Conservation (phyloP, 2,113 vertebrate genomes). For the Brachyhypopomus gauderio region DNA sequence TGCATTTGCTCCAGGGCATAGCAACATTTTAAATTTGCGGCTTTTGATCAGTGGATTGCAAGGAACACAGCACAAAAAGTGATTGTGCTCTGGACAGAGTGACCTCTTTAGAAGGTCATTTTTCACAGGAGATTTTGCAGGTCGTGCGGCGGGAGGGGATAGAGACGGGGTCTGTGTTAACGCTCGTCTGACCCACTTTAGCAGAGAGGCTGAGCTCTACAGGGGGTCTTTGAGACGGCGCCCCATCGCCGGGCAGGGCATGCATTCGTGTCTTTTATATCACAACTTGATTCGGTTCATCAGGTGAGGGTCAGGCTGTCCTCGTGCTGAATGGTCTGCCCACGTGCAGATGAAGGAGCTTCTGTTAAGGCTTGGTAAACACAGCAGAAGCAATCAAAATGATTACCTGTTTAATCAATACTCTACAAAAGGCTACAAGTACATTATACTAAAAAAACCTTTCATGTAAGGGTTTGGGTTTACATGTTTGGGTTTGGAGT, state of each 20-base stretch:
- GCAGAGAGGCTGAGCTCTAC: background rate
- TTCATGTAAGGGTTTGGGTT: too few relatives aligned
- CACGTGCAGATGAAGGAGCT: background rate
- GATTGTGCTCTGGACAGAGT: background rate
- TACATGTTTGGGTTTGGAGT: too few relatives aligned
- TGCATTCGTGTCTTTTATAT: conserved; percentile 56
- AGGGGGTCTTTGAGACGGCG: background rate
- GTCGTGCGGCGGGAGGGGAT: background rate
- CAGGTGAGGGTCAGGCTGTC: background rate
- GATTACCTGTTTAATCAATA: too few relatives aligned
- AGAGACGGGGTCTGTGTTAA: conserved; percentile 8
- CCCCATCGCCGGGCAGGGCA: conserved; percentile 28
- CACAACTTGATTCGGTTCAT: conserved; percentile 60
- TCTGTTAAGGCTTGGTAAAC: too few relatives aligned
- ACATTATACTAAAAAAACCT: too few relatives aligned
- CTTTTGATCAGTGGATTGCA: background rate
- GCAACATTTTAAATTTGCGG: background rate
- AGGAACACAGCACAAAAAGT: background rate
- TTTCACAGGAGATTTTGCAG: background rate
- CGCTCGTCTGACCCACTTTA: conserved; percentile 7
- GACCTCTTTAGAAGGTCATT: background rate
- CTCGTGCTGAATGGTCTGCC: conserved; percentile 4
- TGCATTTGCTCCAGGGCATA: background rate
- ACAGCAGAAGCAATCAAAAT: too few relatives aligned
- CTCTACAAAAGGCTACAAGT: too few relatives aligned